phyloP scores from a whole-genome alignment of 2,797 vertebrate genomes.

The Gadopsis bispinosus region DNA sequence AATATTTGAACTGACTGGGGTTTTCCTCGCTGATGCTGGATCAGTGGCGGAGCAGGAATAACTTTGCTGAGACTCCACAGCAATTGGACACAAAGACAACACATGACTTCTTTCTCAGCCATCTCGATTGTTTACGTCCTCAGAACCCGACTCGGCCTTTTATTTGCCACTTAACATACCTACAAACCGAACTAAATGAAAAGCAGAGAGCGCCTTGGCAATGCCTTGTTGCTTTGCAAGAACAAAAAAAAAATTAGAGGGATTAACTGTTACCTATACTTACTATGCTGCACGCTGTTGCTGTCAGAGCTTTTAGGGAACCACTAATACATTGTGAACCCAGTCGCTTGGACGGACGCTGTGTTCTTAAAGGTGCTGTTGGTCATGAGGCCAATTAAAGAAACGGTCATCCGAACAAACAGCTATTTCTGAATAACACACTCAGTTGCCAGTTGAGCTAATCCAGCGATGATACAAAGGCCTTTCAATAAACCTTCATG shows the following conservation, averaged over 20 bases:
- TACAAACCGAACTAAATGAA: slow-evolving; percentile 46
- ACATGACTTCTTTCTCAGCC: slow-evolving; percentile 20
- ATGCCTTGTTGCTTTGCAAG: slow-evolving; percentile 2
- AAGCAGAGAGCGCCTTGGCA: slow-evolving; percentile 43
- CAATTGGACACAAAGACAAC: slow-evolving; percentile 28
- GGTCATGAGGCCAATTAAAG: slow-evolving; percentile 34
- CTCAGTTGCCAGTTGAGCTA: neutral
- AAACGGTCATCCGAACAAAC: slow-evolving; percentile 10
- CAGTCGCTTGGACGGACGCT: slow-evolving; percentile 57
- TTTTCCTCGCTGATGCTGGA: slow-evolving; percentile 16
- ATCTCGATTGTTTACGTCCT: slow-evolving; percentile 42
- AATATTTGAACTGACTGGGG: slow-evolving; percentile 11
- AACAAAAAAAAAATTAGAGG: slow-evolving; percentile 23
- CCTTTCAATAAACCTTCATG: neutral
- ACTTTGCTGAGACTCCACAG: slow-evolving; percentile 13
- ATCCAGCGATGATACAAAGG: neutral
- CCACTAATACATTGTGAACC: slow-evolving; percentile 44
- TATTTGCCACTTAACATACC: slow-evolving; percentile 31
- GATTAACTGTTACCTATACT: slow-evolving; percentile 57
- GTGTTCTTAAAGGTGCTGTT: slow-evolving; percentile 59
- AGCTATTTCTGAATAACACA: neutral
- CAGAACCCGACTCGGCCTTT: slow-evolving; percentile 34
- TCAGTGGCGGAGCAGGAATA: slow-evolving; percentile 8
- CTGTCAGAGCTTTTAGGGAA: slow-evolving; percentile 50
- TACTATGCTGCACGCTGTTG: slow-evolving; percentile 31